phyloP scores from a whole-genome alignment of 2,113 vertebrate genomes.

The Ovis canadensis region DNA sequence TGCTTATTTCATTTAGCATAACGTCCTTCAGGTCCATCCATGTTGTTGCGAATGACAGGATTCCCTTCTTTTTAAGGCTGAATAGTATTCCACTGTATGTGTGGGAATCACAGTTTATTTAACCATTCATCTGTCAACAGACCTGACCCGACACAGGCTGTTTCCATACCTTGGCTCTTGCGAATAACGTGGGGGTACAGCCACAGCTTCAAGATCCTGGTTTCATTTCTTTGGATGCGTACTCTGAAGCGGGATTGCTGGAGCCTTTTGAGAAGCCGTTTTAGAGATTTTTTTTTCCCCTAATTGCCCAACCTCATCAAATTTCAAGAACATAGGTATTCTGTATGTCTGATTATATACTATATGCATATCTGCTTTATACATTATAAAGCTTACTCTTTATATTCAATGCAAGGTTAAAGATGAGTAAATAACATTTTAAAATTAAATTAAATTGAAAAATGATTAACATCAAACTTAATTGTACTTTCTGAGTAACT shows the following conservation, averaged over 20 bases:
- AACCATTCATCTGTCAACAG: background rate
- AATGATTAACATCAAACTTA: background rate
- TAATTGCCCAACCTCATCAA: background rate
- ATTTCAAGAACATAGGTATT: background rate
- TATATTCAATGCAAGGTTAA: background rate
- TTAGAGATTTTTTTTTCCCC: background rate
- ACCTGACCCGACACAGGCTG: background rate
- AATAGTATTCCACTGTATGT: background rate
- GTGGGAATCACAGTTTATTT: background rate
- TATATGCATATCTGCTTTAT: background rate
- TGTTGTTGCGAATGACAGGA: background rate
- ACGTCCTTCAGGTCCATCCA: background rate
- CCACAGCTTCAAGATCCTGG: background rate
- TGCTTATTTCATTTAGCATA: background rate
- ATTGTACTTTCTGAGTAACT: background rate
- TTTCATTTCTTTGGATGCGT: background rate
- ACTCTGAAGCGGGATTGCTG: background rate
- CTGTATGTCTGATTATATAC: background rate
- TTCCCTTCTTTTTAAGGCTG: background rate
- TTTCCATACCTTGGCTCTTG: background rate
- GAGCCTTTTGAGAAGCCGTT: background rate
- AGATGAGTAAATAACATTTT: background rate
- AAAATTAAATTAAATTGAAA: background rate
- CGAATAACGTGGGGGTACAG: background rate
- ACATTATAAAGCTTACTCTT: background rate